A percentile compares a stretch with the other conserved stretches of the same genome.
phyloP scores from a whole-genome alignment of 2,113 vertebrate species.

The Pseudopipra pipra region DNA sequence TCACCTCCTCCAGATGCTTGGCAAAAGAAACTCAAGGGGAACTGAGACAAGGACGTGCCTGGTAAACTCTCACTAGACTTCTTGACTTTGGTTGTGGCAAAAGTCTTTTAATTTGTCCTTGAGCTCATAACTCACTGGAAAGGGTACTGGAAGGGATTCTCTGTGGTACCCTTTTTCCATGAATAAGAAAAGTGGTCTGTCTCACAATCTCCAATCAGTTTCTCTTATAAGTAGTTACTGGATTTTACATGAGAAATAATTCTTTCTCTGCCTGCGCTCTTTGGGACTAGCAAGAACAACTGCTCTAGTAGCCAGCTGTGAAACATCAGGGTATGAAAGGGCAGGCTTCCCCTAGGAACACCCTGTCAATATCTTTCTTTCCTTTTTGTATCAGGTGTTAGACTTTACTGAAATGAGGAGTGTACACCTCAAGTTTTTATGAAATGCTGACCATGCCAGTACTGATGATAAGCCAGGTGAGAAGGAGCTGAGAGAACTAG shows the following conservation, averaged over 20 bases:
- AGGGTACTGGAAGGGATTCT: background rate
- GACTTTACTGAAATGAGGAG: background rate
- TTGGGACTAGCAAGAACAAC: background rate
- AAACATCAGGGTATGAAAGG: background rate
- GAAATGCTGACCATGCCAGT: background rate
- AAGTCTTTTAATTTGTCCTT: background rate
- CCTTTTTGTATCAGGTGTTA: background rate
- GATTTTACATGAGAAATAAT: background rate
- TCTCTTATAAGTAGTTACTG: background rate
- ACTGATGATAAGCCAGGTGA: background rate
- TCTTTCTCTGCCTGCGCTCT: background rate
- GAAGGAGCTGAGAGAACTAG: background rate
- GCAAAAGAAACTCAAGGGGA: background rate
- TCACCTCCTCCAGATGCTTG: background rate
- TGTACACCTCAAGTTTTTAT: rapidly evolving
- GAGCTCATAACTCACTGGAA: background rate
- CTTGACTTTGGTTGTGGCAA: background rate
- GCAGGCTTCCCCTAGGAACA: background rate
- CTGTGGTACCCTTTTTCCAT: background rate
- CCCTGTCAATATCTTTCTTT: background rate
- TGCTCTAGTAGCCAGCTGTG: background rate
- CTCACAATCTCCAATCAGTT: background rate
- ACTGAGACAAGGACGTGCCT: background rate
- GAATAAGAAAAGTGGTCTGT: background rate
- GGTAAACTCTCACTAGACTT: background rate